These are phyloP conservation scores for Anaspis maculata DNA, from an alignment of 2,888 invertebrate genomes.

Conservation along the genomic window DNA sequence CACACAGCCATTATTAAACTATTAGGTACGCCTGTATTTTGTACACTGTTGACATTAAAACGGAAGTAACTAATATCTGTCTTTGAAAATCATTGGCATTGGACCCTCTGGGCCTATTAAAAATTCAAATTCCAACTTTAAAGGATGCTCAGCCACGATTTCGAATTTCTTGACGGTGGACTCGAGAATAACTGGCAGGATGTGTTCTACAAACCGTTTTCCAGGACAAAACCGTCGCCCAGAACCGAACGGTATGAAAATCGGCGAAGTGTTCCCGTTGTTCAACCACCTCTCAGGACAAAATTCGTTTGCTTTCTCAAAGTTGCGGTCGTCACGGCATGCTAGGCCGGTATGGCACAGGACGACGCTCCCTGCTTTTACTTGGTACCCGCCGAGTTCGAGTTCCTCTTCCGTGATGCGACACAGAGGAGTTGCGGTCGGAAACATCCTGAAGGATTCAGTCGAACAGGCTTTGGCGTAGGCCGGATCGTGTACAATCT, in stretches of 20 bases:
- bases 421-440: constrained; percentile 73
- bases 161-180: constrained; percentile 59
- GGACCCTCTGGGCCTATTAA: constrained; percentile 70
- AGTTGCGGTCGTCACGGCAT: constrained; percentile 66
- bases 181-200: constrained; percentile 63
- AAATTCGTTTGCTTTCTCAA: constrained; percentile 60
- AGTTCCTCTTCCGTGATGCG: constrained; percentile 66
- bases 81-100: constrained; percentile 57
- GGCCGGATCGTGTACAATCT: constrained; percentile 51
- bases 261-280: constrained; percentile 47
- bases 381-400: constrained; percentile 57
- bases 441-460: constrained; percentile 66
- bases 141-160: constrained; percentile 57
- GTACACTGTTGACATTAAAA: background rate
- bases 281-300: constrained; percentile 72
- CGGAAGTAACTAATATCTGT: constrained; percentile 36
- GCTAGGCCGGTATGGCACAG: constrained; percentile 79
- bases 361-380: constrained; percentile 70
- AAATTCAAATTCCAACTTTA: constrained; percentile 75
- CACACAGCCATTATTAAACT: too few species aligned
- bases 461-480: constrained; percentile 70
- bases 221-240: constrained; percentile 80
- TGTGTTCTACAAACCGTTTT: constrained; percentile 73
- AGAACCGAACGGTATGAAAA: constrained; percentile 73
- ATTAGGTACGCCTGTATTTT: too few species aligned